Base-by-base conservation (phyloP, 2,113 vertebrate species). In the Ailurus styani region DNA sequence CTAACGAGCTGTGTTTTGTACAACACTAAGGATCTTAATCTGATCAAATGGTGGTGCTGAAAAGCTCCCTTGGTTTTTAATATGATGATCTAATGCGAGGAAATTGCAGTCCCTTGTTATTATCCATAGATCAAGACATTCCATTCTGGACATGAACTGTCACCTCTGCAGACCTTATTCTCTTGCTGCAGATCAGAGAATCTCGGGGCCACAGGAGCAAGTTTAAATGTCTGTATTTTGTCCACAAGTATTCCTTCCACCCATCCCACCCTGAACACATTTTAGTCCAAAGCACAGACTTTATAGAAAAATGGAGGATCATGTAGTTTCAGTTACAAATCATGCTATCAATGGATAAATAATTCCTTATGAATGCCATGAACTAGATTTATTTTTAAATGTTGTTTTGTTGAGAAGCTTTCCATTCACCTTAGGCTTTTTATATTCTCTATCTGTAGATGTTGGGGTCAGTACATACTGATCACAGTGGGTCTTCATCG, bases 1-100 rank as follows among this genome's bases (percentile, higher is more conserved):
- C 91, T 98, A 98, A 98, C 40, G 6, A 98, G 96, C 96, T 97
- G 93, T 72, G 81, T 96, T 98, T 97, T 95, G 96, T 93, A 97
- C 85, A 95, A 87, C 91, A 95, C 87, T 89, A 90, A 96, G 84
- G 90, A 78, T 95, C 96, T 96, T 98, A 98, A 98, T 97, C 98
- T 98, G 97, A 98, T 98, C 91, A 97, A 91, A 97, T 97, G 90
- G 96, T 93, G 73, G 68, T 72, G 92, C 62, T 97, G 97, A 97
- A 98, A 98, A 95, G 95, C 92, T 96, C 96, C 97, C 92, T 96
- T 89, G 97, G 94, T 88, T 97, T 98, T 98, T 97, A 96, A 93
- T 88, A 96, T 94, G 81, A 94, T 97, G 95, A 98, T 92, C 94
- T 97, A 98, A 98, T 96, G 96, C 96, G 89, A 79, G 96, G 97